Base-by-base conservation (phyloP, 1,140 invertebrate species). In the Periplaneta americana region DNA sequence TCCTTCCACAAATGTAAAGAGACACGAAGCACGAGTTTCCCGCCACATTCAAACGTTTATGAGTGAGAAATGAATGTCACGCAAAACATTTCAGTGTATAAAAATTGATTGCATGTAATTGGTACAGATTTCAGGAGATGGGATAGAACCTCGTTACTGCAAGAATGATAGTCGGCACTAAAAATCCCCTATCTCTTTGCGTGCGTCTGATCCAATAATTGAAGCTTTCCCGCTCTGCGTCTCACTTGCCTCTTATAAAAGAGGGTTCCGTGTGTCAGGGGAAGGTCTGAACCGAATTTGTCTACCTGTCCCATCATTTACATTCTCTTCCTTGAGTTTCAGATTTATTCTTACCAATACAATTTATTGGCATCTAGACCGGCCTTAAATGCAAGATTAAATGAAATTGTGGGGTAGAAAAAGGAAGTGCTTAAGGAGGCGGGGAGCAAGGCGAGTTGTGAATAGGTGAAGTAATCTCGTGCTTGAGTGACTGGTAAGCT, bases 341-440 rank as follows among this genome's bases (percentile, higher is more conserved):
- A 33, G 75, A 77, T 77, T 77, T 77, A 77, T 77, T 77, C 75
- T 77, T 74, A 75, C 75, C 82, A 80, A 82, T 82, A 79, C 66
- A 82, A 79, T 82, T 79, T 80, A 82, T 82, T 76, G 82, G 79
- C 82, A 82, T 80, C 36, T 76, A 74, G 35, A 13, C 33, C 35
- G 39, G 78, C 48, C 9, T 75, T 82, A 80, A 82, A 82, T 78
- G 82, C 78, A 34, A 80, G 82, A 82, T 82, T 80, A 82, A 80
- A 77, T 79, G 82, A 80, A 79, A 80, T 2, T 80, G 36, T 74
- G 35, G 74, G 75, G 13, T 34, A 34, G 31, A 77, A n/a, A 34
- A 34, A 22, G 9, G 17, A 36, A 77, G 75, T 34, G 31, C 18
- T 33, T 34, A 33, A 22, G 35, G 15, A 34, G 33, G 75, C 32